Conservation (phyloP, 1,140 invertebrate genomes). For the Magallana angulata region DNA sequence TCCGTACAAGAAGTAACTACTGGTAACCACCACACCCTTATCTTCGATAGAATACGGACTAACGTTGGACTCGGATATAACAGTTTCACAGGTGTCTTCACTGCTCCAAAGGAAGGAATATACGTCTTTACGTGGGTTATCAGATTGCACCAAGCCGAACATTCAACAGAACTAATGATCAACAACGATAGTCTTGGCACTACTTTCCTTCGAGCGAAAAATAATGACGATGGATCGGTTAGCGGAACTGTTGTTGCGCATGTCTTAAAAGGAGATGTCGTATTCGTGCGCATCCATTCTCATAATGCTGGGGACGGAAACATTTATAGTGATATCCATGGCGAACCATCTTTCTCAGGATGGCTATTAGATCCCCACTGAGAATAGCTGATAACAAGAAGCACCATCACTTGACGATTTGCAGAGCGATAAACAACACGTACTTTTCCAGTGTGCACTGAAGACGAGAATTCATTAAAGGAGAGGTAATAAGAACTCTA, state of each 20-base stretch:
- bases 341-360: too few relatives aligned
- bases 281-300: too few relatives aligned
- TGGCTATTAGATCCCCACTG: too few relatives aligned
- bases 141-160: not conserved
- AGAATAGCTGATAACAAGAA: too few relatives aligned
- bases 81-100: not conserved
- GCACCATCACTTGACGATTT: too few relatives aligned
- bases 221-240: not conserved
- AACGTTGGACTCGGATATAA: constrained; percentile 5
- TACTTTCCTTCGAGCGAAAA: constrained; percentile 25
- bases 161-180: constrained; percentile 14
- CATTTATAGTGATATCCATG: too few relatives aligned
- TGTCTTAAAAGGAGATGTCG: not conserved
- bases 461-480: too few relatives aligned
- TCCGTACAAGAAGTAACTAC: not conserved
- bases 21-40: not conserved
- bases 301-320: too few relatives aligned
- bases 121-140: not conserved
- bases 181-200: not conserved
- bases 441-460: too few relatives aligned
- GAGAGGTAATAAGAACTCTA: too few relatives aligned
- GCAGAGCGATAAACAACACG: too few relatives aligned
- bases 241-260: constrained; percentile 25
- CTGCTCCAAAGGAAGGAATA: not conserved
- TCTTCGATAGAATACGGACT: not conserved